Base-by-base conservation (phyloP, 2,797 vertebrate genomes). In the Vespertilio murinus region DNA sequence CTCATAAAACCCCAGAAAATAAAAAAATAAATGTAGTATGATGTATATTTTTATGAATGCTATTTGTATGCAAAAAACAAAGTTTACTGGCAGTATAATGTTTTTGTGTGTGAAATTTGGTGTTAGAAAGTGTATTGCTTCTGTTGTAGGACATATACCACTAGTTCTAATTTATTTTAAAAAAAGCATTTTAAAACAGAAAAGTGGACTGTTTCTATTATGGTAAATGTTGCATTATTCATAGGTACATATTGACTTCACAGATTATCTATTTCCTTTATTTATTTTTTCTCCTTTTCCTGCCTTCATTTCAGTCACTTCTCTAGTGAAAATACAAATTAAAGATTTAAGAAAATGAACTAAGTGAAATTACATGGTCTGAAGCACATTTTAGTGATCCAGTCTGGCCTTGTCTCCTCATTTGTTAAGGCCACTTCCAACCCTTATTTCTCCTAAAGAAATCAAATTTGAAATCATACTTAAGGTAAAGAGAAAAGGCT, bases 311-410 rank as follows among this genome's bases (percentile, higher is more conserved):
- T 92, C 52, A 73, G 52, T 93, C 18, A 45, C 5, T 45, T 80
- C 14, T 16, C 6, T n/a, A 71, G 25, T 78, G 61, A 92, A 96
- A 94, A 49, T 52, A 56, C 38, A 77, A 38, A 59, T 84, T 74
- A 90, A 92, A 84, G 52, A 82, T 87, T 69, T 25, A 82, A 59
- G 59, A 88, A 94, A 88, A 81, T 45, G 7, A 92, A 83, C 23
- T 49, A 80, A 81, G 67, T 54, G 45, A 88, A 90, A 93, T 81
- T 45, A 28, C 22, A n/a, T 47, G 84, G 25, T 80, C 67, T 78
- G 45, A 85, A 87, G 90, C 71, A 33, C 12, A 78, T 45, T 89
- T 85, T 33, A 61, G 54, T 33, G 4, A 56, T 38, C 6, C 42
- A 17, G 80, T 30, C 10, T 78, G 17, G 23, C 9, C 18, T 81